phyloP scores from a whole-genome alignment of 2,888 invertebrate genomes.

The Amblyteles armatorius region DNA sequence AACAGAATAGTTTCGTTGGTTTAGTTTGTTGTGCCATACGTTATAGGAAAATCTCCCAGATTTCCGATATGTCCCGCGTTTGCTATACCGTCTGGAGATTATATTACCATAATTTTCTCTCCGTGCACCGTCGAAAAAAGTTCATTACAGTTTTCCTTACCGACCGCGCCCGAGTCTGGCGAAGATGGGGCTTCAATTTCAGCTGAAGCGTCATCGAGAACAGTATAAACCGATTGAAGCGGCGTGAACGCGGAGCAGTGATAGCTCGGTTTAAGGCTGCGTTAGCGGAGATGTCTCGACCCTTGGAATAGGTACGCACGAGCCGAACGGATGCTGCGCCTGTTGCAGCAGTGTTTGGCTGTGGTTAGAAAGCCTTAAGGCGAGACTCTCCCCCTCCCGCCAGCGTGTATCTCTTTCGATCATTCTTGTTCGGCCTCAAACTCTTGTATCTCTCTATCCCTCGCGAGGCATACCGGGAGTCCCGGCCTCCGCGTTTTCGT shows the following conservation, averaged over 20 bases:
- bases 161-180: neutral
- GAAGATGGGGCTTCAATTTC: too few relatives aligned
- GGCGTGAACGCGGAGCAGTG: neutral
- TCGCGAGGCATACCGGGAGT: slow-evolving; percentile 34
- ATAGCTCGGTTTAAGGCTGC: neutral
- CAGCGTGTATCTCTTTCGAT: slow-evolving; percentile 12
- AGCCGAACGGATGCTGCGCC: slow-evolving; percentile 33
- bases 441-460: slow-evolving; percentile 17
- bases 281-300: slow-evolving; percentile 9
- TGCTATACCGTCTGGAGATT: too few relatives aligned
- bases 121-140: too few relatives aligned
- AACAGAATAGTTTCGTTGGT: too few relatives aligned
- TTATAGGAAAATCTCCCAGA: too few relatives aligned
- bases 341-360: slow-evolving; percentile 68
- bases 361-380: slow-evolving; percentile 79
- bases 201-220: neutral
- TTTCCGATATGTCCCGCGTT: too few relatives aligned
- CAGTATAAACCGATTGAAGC: neutral
- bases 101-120: too few relatives aligned
- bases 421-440: slow-evolving; percentile 30
- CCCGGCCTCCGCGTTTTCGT: slow-evolving; percentile 40
- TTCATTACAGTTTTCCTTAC: too few relatives aligned
- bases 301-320: slow-evolving; percentile 31
- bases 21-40: too few relatives aligned
- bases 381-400: slow-evolving; percentile 66